Evolutionary conservation across 2,888 invertebrate species (phyloP).

Genomic region (Tiliacea aurago): DNA sequence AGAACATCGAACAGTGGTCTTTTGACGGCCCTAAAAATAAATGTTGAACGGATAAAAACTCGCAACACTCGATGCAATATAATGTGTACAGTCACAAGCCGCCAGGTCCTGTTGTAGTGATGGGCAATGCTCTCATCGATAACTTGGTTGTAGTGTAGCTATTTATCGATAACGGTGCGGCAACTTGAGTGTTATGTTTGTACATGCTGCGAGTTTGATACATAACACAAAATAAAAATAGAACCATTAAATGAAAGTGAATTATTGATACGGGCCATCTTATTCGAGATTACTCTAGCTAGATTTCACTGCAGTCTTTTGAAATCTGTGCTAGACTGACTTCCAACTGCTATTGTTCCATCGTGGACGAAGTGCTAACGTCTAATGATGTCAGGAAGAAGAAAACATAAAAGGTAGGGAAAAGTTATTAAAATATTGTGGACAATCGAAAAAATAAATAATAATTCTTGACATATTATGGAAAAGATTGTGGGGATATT

Average conservation of each 20-base stretch:
- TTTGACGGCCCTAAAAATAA: not conserved
- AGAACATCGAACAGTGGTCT: not conserved
- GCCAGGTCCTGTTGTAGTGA: not conserved
- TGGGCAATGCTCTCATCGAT: conserved; percentile 8
- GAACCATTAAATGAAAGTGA: not conserved
- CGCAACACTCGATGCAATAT: not conserved
- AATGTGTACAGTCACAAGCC: not conserved
- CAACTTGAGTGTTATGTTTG: not conserved
- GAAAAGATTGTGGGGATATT: too few relatives aligned
- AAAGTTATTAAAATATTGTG: conserved; percentile 3
- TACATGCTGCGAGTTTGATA: not conserved
- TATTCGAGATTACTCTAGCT: conserved; percentile 2
- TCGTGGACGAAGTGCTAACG: conserved; percentile 2
- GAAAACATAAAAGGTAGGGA: not conserved
- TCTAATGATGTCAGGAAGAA: not conserved
- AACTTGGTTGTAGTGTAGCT: not conserved
- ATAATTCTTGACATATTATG: conserved; percentile 10
- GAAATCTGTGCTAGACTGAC: conserved; percentile 4
- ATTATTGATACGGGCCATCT: not conserved
- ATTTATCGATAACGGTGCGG: not conserved
- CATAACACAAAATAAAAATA: not conserved
- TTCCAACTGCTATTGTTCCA: not conserved
- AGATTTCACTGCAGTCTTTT: conserved; percentile 1
- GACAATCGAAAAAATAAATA: not conserved
- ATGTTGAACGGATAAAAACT: not conserved